Conservation (phyloP, 1,140 invertebrate species). For the Battus philenor region DNA sequence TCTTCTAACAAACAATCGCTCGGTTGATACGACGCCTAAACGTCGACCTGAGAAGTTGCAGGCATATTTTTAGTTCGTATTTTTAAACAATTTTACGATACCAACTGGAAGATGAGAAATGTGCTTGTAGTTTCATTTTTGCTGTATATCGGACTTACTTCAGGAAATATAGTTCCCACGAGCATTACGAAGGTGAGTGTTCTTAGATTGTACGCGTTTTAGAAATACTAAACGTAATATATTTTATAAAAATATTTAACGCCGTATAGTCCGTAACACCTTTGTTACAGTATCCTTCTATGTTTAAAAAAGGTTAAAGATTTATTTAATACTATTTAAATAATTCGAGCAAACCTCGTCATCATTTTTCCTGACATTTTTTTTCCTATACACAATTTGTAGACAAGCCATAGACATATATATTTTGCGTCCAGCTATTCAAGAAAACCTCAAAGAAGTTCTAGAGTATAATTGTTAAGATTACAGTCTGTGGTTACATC, state of each 20-base stretch:
- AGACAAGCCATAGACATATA: no score
- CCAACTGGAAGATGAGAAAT: conserved; percentile 48
- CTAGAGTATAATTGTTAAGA: no score
- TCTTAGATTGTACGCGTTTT: conserved; percentile 12
- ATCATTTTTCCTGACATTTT: no score
- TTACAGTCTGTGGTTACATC: no score
- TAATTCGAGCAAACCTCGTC: no score
- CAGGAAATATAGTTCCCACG: conserved; percentile 40
- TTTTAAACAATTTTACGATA: conserved; percentile 29
- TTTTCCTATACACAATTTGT: no score
- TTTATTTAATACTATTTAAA: background rate
- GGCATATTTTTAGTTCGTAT: conserved; percentile 19
- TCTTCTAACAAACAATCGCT: conserved; percentile 11
- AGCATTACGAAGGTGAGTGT: conserved; percentile 43
- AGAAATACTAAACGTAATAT: conserved; percentile 7
- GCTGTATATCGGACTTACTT: conserved; percentile 40
- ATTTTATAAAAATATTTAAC: no score
- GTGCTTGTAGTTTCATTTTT: conserved; percentile 40
- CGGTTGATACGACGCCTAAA: background rate
- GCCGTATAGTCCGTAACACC: no score
- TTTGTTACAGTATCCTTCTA: no score
- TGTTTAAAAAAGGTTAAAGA: background rate
- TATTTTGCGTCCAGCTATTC: no score
- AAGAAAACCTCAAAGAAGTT: no score
- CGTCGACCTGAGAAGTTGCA: conserved; percentile 2